Evolutionary conservation across 2,113 vertebrate genomes (phyloP), one percentile per base, ranked within the genome.

Genomic region (Bubo blakistoni): DNA sequence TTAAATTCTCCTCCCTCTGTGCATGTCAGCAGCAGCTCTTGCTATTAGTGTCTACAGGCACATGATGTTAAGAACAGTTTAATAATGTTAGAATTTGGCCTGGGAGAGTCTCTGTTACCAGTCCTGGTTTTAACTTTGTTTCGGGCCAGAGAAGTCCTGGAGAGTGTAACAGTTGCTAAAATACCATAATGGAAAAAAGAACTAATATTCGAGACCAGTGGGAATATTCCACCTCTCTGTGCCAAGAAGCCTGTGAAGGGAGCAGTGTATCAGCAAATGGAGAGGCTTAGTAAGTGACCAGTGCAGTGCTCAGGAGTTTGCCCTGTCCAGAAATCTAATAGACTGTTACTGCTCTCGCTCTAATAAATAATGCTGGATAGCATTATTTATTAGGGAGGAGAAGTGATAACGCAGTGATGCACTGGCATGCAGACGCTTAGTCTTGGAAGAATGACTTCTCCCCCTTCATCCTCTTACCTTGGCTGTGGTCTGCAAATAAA

Each of bases 171-270:
- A 58, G 73, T 89, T 95, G 73, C 61, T 95, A 70, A 94, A 96
- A 86, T 59, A 86, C 46, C 59, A 73, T 62, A 84, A 91, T 81
- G 96, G 95, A 96, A 97, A 94, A 86, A 96, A 86, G 69, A 96
- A 88, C 77, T 86, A 95, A 78, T 88, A 86, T 92, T 91, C 81
- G 77, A 96, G 61, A 57, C 89, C 91, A 71, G 47, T 81, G 95
- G 86, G 89, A 95, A 91, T 89, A 92, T 96, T 97, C 93, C 81
- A 74, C 9, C 55, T 74, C 44, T 84, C 61, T 30, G 4, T 63
- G 86, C 95, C 91, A 96, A 96, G 47, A 17, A 91, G 57, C 24
- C 59, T 89, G 46, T 93, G 86, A 92, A 96, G 76, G 29, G 59
- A 95, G 80, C 51, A 62, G 76, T 32, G 34, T 66, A 83, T 83